phyloP scores from a whole-genome alignment of 2,113 vertebrate genomes.

The Tetrax tetrax region DNA sequence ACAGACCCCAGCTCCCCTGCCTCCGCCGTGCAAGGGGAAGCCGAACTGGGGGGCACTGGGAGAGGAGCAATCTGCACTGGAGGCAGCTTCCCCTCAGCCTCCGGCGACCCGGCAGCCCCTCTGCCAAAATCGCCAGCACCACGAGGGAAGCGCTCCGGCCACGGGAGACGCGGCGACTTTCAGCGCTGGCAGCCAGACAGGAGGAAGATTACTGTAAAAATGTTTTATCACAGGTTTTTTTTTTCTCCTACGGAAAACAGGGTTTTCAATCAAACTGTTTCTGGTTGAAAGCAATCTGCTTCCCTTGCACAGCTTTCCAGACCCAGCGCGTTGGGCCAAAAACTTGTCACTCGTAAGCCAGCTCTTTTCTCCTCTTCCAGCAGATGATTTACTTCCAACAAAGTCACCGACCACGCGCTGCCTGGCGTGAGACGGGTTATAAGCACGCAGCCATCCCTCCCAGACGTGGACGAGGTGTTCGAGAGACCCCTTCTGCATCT shows the following conservation, averaged over 20 bases:
- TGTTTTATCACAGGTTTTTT: neutral
- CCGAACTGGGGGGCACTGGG: neutral
- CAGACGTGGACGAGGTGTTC: neutral
- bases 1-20: conserved; percentile 16
- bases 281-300: conserved; percentile 20
- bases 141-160: neutral
- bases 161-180: neutral
- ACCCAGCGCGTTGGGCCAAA: conserved; percentile 8
- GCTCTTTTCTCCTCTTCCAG: conserved; percentile 4
- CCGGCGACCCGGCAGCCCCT: rapidly evolving
- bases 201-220: neutral
- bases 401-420: neutral
- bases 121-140: no score
- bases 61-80: neutral
- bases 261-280: neutral
- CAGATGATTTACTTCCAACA: neutral
- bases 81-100: neutral
- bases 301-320: neutral
- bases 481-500: neutral
- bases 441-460: neutral
- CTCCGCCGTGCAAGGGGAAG: neutral
- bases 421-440: neutral
- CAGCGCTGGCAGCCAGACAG: neutral
- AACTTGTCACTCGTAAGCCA: neutral
- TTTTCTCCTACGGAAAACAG: neutral